A percentile compares a stretch with the other conserved stretches of the same genome.
Evolutionary conservation across 2,888 invertebrate genomes (phyloP).

Genomic region (Agriopis aurantiaria): DNA sequence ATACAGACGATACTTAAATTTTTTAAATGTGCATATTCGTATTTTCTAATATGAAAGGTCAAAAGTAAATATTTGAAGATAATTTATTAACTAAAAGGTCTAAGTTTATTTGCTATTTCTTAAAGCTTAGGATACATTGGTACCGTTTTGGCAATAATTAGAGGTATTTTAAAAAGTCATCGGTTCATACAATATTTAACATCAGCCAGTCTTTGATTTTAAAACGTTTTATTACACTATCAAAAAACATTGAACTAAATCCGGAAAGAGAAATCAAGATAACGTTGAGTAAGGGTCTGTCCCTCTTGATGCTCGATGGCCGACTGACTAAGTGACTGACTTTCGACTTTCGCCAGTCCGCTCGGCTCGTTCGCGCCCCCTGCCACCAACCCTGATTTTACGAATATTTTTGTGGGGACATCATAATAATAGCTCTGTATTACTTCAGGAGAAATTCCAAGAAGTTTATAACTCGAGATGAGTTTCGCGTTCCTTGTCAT

Average conservation of each 20-base stretch:
- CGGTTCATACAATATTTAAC: background rate
- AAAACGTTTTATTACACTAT: background rate
- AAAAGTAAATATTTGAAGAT: no score
- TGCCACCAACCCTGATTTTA: conserved; percentile 66
- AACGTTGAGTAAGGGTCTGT: conserved; percentile 4
- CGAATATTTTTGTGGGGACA: conserved; percentile 85
- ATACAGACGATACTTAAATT: conserved; percentile 25
- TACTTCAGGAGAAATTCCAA: conserved; percentile 87
- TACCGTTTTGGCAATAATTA: no score
- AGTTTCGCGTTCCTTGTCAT: conserved; percentile 87
- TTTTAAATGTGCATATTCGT: conserved; percentile 8
- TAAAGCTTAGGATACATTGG: no score
- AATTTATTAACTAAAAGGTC: no score
- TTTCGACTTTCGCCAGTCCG: background rate
- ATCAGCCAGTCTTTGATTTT: background rate
- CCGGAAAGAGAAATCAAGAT: background rate
- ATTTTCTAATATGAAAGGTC: background rate
- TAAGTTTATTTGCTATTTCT: no score
- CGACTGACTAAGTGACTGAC: conserved; percentile 20
- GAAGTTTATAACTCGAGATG: conserved; percentile 87
- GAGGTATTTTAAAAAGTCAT: no score
- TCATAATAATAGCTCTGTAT: conserved; percentile 87
- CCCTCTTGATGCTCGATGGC: conserved; percentile 3
- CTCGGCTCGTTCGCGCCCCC: conserved; percentile 48
- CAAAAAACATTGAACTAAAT: background rate